Evolutionary conservation across 2,888 invertebrate genomes (phyloP).

Genomic region (Heterodera filipjevi): DNA sequence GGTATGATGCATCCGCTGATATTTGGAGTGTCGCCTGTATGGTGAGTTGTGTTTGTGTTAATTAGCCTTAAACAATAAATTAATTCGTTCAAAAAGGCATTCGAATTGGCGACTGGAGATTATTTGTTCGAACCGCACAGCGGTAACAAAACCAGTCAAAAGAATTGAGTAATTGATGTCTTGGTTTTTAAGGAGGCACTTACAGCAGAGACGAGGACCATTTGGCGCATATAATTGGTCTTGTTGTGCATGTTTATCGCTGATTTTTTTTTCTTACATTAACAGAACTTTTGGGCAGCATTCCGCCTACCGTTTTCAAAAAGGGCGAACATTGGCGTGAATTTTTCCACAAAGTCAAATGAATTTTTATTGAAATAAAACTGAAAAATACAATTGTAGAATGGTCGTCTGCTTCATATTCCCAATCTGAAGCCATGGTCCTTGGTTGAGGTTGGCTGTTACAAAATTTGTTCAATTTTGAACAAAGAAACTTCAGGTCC

Average conservation of each 20-base stretch:
- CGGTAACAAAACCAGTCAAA: slow-evolving; percentile 71
- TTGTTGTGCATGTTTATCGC: no score
- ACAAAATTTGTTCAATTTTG: neutral
- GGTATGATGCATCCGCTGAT: slow-evolving; percentile 94
- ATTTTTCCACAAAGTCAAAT: slow-evolving; percentile 86
- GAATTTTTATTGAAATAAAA: neutral
- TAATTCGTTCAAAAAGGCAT: slow-evolving; percentile 72
- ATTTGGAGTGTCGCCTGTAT: slow-evolving; percentile 99
- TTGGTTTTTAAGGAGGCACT: slow-evolving; percentile 17
- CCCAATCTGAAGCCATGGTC: slow-evolving; percentile 95
- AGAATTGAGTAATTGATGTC: neutral
- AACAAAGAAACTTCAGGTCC: slow-evolving; percentile 52
- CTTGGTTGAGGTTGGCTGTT: slow-evolving; percentile 78
- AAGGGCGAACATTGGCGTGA: slow-evolving; percentile 89
- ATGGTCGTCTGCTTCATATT: slow-evolving; percentile 88
- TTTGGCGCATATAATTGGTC: slow-evolving; percentile 88
- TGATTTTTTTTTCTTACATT: neutral
- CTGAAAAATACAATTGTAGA: slow-evolving; percentile 42
- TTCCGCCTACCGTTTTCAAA: slow-evolving; percentile 88
- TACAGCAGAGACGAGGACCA: slow-evolving; percentile 85
- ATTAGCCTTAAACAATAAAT: neutral
- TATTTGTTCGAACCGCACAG: slow-evolving; percentile 99
- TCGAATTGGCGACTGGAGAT: slow-evolving; percentile 97
- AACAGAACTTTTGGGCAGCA: slow-evolving; percentile 86
- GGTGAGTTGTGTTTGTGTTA: slow-evolving; percentile 68